Evolutionary conservation across 2,797 vertebrate species (phyloP).

Genomic region (Diplodus sargus): DNA sequence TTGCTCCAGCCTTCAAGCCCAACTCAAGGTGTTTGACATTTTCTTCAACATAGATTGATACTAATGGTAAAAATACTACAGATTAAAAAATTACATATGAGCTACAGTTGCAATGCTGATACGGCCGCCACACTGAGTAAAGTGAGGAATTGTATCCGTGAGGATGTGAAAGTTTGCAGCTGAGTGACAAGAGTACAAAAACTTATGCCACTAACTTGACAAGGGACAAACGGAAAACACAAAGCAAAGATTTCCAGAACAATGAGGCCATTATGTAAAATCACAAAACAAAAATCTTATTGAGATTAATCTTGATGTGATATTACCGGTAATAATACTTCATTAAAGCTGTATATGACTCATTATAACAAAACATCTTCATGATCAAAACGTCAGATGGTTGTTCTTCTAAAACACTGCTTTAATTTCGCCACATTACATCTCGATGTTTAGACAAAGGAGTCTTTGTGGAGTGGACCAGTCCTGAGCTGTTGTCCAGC

Average conservation of each 20-base stretch:
- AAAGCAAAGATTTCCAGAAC: not conserved
- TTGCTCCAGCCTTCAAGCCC: not conserved
- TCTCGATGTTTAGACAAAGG: slow-evolving; percentile 40
- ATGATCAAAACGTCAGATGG: not conserved
- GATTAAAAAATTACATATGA: not conserved
- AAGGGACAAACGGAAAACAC: slow-evolving; percentile 34
- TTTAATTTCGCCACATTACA: not conserved
- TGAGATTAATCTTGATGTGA: not conserved
- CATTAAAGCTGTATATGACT: not conserved
- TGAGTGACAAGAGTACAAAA: slow-evolving; percentile 4
- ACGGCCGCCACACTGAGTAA: not conserved
- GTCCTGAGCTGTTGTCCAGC: slow-evolving; percentile 15
- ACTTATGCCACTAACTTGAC: not conserved
- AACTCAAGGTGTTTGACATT: not conserved
- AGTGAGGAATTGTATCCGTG: not conserved
- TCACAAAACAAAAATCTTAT: not conserved
- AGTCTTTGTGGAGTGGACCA: slow-evolving; percentile 30
- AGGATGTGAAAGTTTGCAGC: not conserved
- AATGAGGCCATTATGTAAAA: slow-evolving; percentile 36
- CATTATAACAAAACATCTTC: not conserved
- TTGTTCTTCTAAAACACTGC: not conserved
- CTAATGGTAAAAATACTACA: not conserved
- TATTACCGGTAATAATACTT: not conserved
- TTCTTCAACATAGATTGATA: slow-evolving; percentile 6
- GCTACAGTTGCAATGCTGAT: not conserved